Evolutionary conservation across 2,113 vertebrate species (phyloP), one percentile per base, ranked within the genome.

Genomic region (Nycticebus coucang): DNA sequence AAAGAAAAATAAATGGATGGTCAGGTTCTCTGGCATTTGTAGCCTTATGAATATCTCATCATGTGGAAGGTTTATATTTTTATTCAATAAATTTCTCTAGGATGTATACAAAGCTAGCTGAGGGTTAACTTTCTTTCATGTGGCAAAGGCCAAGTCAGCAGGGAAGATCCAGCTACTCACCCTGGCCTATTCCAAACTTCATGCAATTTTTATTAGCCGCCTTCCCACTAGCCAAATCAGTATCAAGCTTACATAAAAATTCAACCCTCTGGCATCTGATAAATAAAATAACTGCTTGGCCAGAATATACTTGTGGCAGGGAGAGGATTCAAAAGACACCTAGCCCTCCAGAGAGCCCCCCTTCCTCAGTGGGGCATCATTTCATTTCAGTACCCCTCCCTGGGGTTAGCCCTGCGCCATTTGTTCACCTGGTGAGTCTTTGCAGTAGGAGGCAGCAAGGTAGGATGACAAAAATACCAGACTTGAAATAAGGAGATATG

Each of bases 261-360:
- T 87, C 94, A 93, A 28, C 94, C 83, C 93, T 96, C 83, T 96
- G 96, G 95, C 87, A 89, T 96, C 93, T 96, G 95, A 97, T 98
- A 97, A 98, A 98, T 98, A 98, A 98, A 98, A 97, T 94, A 98
- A 94, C 87, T 97, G 59, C 94, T 89, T 97, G 81, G 92, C 96
- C 93, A 97, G 97, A 97, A 77, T 97, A 77, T 89, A 22, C 93
- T 96, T 97, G 93, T 33, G 45, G 33, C 66, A 87, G 59, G 35
- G 59, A 79, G 35, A 91, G 17, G 60, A 80, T 87, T 94, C 92
- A 74, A 79, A 94, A 94, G 88, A 71, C 10, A 83, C 35, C 89
- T 79, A 87, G 78, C 88, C 96, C 24, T 74, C 81, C 30, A 10
- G 33, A 24, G 33, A 17, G 53, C 75, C 22, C 21, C 72, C 83